Base-by-base conservation (phyloP, 2,113 vertebrate species). In the Myrmophylax atrothorax region DNA sequence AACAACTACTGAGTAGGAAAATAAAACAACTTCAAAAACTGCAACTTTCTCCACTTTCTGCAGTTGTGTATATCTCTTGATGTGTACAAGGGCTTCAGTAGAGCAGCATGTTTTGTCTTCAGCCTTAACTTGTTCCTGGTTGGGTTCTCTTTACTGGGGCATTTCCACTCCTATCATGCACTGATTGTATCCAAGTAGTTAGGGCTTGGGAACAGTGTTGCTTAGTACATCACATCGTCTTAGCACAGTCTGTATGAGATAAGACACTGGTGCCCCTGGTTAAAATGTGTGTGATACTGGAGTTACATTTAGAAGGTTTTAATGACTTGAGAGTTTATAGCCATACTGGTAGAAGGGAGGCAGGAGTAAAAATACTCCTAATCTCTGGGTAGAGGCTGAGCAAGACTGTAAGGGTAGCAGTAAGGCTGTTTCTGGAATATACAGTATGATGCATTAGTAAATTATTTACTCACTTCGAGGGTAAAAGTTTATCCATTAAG, bases 391-490 rank as follows among this genome's bases (percentile, higher is more conserved):
- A 84, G 63, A 35, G n/a, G 23, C 42, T 83, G 29, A 93, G 50
- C 47, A 80, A 76, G 42, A 33, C 35, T 80, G 14, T 49, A 69
- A 77, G 56, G 47, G 22, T 82, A 31, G 28, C 55, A 75, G 33
- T 42, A 73, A 47, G 33, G 18, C 40, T 87, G 42, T 66, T 84
- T 81, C 62, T 90, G 50, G 64, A 72, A 92, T 86, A 90, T 83
- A 87, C 26, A 20, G 53, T 69, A 37, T 70, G 70, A 90, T 96
- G 67, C 56, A 56, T 74, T 78, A 78, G 86, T 93, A 83, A 94
- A 94, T 97, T 89, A 94, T 95, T 95, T 84, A 87, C 68, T 83
- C 9, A 69, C 47, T 86, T 23, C 83, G 72, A 83, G 85, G 69
- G 69, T 80, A 81, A 86, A 86, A 3, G 79, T 75, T 95, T 85